phyloP scores from a whole-genome alignment of 2,797 vertebrate species.

The Morelia viridis region DNA sequence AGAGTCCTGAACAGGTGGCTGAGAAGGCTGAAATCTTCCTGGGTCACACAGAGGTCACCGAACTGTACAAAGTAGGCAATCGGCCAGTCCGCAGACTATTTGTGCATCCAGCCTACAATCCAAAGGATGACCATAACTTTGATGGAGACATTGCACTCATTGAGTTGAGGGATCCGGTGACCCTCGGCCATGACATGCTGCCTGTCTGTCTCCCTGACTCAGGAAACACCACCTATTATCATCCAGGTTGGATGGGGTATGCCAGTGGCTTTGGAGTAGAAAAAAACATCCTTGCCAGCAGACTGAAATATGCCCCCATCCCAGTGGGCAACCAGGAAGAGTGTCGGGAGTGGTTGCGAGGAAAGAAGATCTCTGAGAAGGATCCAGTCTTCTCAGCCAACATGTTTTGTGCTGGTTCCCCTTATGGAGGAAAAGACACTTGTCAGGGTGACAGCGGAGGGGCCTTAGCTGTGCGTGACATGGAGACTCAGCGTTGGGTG shows the following conservation, averaged over 20 bases:
- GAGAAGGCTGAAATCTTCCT: conserved; percentile 64
- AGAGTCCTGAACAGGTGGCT: neutral
- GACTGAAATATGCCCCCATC: conserved; percentile 68
- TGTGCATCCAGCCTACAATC: conserved; percentile 71
- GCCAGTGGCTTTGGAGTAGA: conserved; percentile 78
- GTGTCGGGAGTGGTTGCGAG: conserved; percentile 66
- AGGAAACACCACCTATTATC: conserved; percentile 60
- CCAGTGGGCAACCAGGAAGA: conserved; percentile 47
- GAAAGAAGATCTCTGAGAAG: neutral
- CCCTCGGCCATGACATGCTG: conserved; percentile 67
- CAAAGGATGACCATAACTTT: conserved; percentile 58
- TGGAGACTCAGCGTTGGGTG: conserved; percentile 63
- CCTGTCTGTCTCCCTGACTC: conserved; percentile 76
- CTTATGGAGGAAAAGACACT: conserved; percentile 53
- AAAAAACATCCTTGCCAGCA: conserved; percentile 51
- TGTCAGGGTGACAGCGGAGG: conserved; percentile 80
- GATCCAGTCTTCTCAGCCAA: conserved; percentile 70
- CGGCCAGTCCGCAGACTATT: conserved; percentile 63
- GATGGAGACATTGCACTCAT: conserved; percentile 76
- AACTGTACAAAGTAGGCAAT: conserved; percentile 52
- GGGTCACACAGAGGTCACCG: conserved; percentile 62
- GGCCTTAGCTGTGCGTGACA: conserved; percentile 56
- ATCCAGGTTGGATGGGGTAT: conserved; percentile 57
- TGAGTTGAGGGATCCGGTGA: conserved; percentile 71
- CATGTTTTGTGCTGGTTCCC: conserved; percentile 79